phyloP scores from a whole-genome alignment of 2,797 vertebrate genomes.

The Agapornis canus region DNA sequence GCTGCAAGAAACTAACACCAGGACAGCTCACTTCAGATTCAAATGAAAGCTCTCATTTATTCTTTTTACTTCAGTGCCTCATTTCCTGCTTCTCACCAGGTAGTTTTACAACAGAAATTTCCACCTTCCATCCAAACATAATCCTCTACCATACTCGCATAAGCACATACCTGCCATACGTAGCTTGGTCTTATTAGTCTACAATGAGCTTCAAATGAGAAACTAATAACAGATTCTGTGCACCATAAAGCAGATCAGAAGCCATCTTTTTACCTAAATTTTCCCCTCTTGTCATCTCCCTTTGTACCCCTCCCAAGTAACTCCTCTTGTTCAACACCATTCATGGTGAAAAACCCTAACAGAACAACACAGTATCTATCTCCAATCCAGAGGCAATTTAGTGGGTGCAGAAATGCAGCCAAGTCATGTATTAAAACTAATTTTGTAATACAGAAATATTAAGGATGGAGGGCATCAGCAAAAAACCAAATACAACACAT shows the following conservation, averaged over 20 bases:
- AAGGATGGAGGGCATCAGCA: not conserved
- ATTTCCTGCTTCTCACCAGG: not conserved
- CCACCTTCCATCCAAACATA: not conserved
- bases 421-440: not conserved
- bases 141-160: not conserved
- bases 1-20: not conserved
- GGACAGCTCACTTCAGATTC: not conserved
- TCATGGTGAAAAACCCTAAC: not conserved
- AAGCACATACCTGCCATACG: not conserved
- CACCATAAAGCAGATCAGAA: not conserved
- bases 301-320: not conserved
- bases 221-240: not conserved
- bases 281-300: not conserved
- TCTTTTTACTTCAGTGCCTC: not conserved
- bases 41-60: not conserved
- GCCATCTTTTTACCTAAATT: not conserved
- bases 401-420: not conserved
- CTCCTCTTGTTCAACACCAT: not conserved
- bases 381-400: not conserved
- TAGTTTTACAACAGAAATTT: not conserved
- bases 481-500: not conserved
- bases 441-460: not conserved
- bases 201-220: not conserved
- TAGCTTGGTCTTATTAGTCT: not conserved
- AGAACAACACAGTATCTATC: not conserved